A percentile compares a stretch with the other conserved stretches of the same genome.
Evolutionary conservation across 2,888 invertebrate genomes (phyloP).

Genomic region (Falcaria lacertinaria): DNA sequence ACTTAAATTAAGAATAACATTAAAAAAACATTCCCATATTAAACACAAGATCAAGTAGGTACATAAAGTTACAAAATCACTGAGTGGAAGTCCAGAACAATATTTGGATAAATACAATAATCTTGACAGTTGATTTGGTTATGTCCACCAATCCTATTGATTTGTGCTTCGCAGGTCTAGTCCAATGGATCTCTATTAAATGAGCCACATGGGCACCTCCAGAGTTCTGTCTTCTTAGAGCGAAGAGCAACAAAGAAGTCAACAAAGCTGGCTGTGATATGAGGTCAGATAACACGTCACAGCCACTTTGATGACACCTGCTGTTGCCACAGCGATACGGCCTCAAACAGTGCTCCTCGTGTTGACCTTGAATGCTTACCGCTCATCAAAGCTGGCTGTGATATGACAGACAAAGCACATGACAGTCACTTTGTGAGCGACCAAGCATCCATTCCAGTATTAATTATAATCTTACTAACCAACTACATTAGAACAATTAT

Average conservation of each 20-base stretch:
- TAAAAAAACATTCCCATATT: too few relatives aligned
- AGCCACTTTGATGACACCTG: slow-evolving; percentile 88
- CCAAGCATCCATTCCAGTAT: slow-evolving; percentile 49
- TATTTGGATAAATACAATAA: too few relatives aligned
- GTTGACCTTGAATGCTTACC: slow-evolving; percentile 36
- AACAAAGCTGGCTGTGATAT: slow-evolving; percentile 97
- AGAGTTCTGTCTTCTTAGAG: not conserved
- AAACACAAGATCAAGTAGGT: too few relatives aligned
- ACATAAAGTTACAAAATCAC: too few relatives aligned
- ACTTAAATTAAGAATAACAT: too few relatives aligned
- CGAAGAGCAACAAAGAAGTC: slow-evolving; percentile 33
- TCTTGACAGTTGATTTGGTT: too few relatives aligned
- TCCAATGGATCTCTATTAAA: too few relatives aligned
- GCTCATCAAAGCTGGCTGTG: slow-evolving; percentile 99
- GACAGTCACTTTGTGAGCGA: slow-evolving; percentile 95
- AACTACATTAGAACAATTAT: slow-evolving; percentile 3
- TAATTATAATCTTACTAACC: too few relatives aligned
- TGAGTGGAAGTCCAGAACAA: too few relatives aligned
- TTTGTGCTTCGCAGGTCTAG: too few relatives aligned
- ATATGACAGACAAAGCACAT: slow-evolving; percentile 88
- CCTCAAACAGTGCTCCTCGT: slow-evolving; percentile 3
- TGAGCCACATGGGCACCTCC: too few relatives aligned
- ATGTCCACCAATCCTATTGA: too few relatives aligned
- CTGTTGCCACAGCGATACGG: not conserved
- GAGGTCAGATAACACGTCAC: slow-evolving; percentile 85